Evolutionary conservation across 2,113 vertebrate species (phyloP), one percentile per base, ranked within the genome.

Genomic region (Alouatta palliata): DNA sequence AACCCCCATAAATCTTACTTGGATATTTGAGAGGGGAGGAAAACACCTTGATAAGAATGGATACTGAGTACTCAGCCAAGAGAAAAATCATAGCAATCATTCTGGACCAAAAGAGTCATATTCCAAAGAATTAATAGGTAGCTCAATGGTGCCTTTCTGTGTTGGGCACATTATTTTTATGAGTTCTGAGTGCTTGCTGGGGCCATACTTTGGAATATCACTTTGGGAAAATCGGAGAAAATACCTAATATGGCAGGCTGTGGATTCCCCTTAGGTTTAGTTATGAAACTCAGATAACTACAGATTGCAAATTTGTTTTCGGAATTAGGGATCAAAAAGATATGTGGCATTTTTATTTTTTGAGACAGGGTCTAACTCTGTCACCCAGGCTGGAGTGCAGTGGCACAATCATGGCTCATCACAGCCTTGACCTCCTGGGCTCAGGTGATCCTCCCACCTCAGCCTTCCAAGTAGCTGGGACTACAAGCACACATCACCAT

Each of bases 191-290:
- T 71, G 68, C 86, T 40, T 23, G 40, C 3, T 64, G 58, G 52
- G n/a, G 73, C 8, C 21, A 12, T 82, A 40, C 58, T 82, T 58
- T 83, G n/a, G 16, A 92, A 91, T 87, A 80, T 81, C 45, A 85
- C 40, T 87, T 88, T 87, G 70, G 32, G 66, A 71, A 84, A 91
- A 56, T 91, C 47, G 88, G 43, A 95, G 82, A 45, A 93, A 87
- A 83, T 87, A 56, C 56, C 30, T 61, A 75, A 35, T 21, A 14
- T 43, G n/a, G 91, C 25, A 64, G 17, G 1, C 81, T 80, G 17
- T 27, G 21, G 16, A 12, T 84, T 91, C 30, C 30, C 90, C 52
- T 47, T 73, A 17, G 17, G 21, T 64, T 93, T 95, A 43, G 27
- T 66, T 88, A 52, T 90, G 87, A 93, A 85, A 86, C 61, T 79